A percentile compares a stretch with the other conserved stretches of the same genome.
Evolutionary conservation across 2,797 vertebrate genomes (phyloP).

Genomic region (Huso huso): DNA sequence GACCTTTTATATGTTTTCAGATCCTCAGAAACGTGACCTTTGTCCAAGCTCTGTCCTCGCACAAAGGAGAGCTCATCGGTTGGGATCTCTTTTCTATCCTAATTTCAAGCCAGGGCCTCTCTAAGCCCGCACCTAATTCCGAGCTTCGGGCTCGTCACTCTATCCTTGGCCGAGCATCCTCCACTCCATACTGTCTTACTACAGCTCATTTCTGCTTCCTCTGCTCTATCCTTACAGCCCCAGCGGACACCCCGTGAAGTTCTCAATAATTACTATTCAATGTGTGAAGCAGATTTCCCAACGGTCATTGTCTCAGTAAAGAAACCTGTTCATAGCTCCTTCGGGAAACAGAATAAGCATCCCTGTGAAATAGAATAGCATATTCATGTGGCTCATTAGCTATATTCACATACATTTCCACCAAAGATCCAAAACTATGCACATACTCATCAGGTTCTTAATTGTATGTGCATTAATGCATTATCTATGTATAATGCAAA

Average conservation of each 20-base stretch:
- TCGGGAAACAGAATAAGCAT: background rate
- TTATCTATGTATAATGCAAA: background rate
- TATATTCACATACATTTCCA: background rate
- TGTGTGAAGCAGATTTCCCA: background rate
- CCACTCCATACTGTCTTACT: too few species aligned
- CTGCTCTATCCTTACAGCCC: too few species aligned
- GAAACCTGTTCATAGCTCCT: background rate
- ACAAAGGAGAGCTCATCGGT: too few species aligned
- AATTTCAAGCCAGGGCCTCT: too few species aligned
- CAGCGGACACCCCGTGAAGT: background rate
- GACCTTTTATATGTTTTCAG: too few species aligned
- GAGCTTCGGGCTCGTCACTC: too few species aligned
- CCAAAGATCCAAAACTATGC: background rate
- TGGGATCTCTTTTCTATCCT: too few species aligned
- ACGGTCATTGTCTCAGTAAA: background rate
- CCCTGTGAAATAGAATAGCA: background rate
- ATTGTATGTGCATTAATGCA: constrained; percentile 5
- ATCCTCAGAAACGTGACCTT: too few species aligned
- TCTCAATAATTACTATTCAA: background rate
- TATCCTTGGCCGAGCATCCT: too few species aligned
- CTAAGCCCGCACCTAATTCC: too few species aligned
- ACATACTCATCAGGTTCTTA: constrained; percentile 1
- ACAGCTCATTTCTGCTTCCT: too few species aligned
- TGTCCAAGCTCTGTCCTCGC: too few species aligned
- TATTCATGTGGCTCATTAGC: constrained; percentile 1